Evolutionary conservation across 2,888 invertebrate genomes (phyloP), one percentile per base, ranked within the genome.

Genomic region (Lingula anatina): DNA sequence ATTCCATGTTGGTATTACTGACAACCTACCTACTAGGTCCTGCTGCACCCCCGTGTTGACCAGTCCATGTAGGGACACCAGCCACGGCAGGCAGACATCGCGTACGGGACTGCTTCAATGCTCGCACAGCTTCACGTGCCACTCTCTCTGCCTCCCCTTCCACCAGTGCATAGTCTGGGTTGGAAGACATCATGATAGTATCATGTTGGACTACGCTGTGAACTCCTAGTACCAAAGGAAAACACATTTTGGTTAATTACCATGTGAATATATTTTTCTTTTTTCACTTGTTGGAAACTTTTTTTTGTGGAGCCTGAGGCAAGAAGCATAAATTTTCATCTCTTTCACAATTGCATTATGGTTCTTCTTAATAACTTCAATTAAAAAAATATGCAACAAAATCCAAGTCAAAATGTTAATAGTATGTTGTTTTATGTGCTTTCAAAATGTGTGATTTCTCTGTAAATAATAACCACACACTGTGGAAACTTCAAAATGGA

Each of bases 141-240:
- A 85, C 86, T 62, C 81, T 81, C 46, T 85, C 81, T 5, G 90
- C 90, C 77, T 90, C 89, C 57, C 83, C 83, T 77, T 87, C 88
- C 26, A 90, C 81, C 55, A 85, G 80, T 59, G 84, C 82, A 62
- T 80, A 83, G 67, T 86, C 86, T 53, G 85, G 57, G 46, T 67
- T 57, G 7, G 84, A 83, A 5, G 71, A 65, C 49, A 84, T 84
- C 58, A 89, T 84, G 53, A 90, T 85, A 1, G 82, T 83, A 77
- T 90, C 90, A 76, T 90, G 90, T 56, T 86, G 83, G 59, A 90
- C 75, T 12, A 87, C 89, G 64, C 84, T 85, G 64, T 87, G 86
- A 3, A 90, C 84, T 50, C 85, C 85, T 79, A 80, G 66, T 66
- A 43, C n/a, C 43, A 35, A 47, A n/a, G 15, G 9, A 43, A 41